phyloP scores from a whole-genome alignment of 2,113 vertebrate genomes.

The Plecturocebus donacophilus region DNA sequence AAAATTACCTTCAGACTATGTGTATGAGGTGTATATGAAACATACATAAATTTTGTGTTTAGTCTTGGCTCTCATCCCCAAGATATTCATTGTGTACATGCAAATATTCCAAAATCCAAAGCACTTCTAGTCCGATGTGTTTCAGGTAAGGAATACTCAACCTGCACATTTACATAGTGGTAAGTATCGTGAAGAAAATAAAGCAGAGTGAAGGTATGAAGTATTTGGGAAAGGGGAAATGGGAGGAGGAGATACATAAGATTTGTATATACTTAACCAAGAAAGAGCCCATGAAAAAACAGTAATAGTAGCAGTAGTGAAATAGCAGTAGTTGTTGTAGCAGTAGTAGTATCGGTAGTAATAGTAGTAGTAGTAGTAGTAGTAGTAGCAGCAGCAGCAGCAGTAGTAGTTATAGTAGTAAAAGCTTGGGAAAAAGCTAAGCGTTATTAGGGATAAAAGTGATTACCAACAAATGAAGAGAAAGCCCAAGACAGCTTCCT shows the following conservation, averaged over 20 bases:
- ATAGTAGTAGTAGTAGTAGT: neutral
- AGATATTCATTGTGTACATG: neutral
- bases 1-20: neutral
- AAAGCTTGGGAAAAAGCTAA: neutral
- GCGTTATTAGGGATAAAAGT: neutral
- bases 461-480: neutral
- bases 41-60: neutral
- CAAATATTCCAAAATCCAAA: neutral
- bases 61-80: neutral
- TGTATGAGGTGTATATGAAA: neutral
- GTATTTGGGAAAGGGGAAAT: neutral
- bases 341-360: neutral
- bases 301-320: neutral
- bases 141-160: neutral
- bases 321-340: neutral
- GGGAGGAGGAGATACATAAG: neutral
- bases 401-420: neutral
- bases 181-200: constrained; percentile 2
- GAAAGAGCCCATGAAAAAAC: neutral
- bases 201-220: neutral
- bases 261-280: neutral
- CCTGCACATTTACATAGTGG: neutral
- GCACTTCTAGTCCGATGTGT: neutral
- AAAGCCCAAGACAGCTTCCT: neutral
- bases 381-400: neutral